Evolutionary conservation across 2,113 vertebrate species (phyloP).

Genomic region (Pelecanoides urinatrix): DNA sequence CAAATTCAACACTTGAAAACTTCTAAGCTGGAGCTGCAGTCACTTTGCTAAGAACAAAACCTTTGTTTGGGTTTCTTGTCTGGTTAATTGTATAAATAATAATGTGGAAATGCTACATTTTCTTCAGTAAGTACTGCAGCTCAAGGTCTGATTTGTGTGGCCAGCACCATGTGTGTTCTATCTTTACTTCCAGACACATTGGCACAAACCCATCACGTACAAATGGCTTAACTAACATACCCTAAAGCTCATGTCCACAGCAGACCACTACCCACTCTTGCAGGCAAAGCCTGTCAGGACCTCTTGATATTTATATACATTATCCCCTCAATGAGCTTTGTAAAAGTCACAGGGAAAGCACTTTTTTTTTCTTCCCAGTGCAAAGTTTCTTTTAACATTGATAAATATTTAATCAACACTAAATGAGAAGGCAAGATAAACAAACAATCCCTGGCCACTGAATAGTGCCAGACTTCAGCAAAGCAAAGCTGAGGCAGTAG

Average conservation of each 20-base stretch:
- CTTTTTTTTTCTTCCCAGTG: background rate
- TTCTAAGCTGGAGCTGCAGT: background rate
- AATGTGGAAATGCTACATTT: background rate
- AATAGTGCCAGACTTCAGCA: background rate
- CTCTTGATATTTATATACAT: background rate
- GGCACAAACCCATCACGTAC: background rate
- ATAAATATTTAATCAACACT: background rate
- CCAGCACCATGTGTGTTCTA: background rate
- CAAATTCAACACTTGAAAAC: background rate
- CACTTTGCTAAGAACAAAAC: background rate
- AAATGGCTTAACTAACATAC: background rate
- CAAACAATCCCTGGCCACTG: background rate
- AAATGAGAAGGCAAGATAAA: background rate
- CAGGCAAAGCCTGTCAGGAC: background rate
- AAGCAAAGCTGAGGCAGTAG: background rate
- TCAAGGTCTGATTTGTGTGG: background rate
- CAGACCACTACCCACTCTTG: background rate
- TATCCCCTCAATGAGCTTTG: background rate
- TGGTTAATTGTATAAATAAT: background rate
- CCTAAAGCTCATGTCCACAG: background rate
- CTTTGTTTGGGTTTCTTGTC: slow-evolving; percentile 10
- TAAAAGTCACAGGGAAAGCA: background rate
- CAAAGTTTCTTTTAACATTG: background rate
- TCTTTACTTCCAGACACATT: background rate
- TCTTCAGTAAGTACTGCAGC: background rate